Conservation (phyloP, 37 sponge, comb jelly and placozoan genomes). For the Halichondria panicea region DNA sequence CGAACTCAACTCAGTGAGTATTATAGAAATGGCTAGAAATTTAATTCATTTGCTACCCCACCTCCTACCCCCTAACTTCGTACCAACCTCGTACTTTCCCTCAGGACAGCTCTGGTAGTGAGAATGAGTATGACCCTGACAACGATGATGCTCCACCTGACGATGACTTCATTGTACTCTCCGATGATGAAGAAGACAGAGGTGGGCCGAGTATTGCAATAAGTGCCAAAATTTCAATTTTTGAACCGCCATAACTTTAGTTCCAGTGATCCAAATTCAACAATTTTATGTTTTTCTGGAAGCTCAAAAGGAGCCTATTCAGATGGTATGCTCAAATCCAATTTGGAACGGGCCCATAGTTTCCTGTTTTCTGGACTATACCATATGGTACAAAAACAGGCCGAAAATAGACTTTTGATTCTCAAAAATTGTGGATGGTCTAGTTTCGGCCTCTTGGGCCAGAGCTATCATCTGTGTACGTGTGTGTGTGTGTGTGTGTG, state of each 20-base stretch:
- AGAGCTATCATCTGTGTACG: conserved; percentile 19
- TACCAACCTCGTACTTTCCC: too few species aligned
- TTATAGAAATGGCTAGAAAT: neutral
- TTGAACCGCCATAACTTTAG: too few species aligned
- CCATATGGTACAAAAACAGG: neutral
- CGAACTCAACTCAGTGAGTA: conserved; percentile 39
- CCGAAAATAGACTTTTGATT: too few species aligned
- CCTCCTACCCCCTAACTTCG: neutral
- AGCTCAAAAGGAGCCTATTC: too few species aligned
- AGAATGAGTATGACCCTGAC: conserved; percentile 62
- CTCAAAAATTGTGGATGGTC: conserved; percentile 10
- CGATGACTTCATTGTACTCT: conserved; percentile 11
- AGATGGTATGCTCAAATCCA: too few species aligned
- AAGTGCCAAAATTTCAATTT: neutral
- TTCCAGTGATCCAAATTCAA: too few species aligned
- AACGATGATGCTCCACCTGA: conserved; percentile 17
- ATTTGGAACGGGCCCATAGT: neutral
- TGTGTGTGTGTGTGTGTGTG: too few species aligned
- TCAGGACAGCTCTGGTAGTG: conserved; percentile 28
- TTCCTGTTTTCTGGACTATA: neutral
- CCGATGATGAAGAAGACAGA: conserved; percentile 32
- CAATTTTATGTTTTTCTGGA: too few species aligned
- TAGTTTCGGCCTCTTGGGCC: conserved; percentile 11
- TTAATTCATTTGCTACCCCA: neutral
- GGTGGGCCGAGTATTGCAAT: neutral